Evolutionary conservation across 2,797 vertebrate species (phyloP), one percentile per base, ranked within the genome.

Genomic region (Enteromius fasciolatus): DNA sequence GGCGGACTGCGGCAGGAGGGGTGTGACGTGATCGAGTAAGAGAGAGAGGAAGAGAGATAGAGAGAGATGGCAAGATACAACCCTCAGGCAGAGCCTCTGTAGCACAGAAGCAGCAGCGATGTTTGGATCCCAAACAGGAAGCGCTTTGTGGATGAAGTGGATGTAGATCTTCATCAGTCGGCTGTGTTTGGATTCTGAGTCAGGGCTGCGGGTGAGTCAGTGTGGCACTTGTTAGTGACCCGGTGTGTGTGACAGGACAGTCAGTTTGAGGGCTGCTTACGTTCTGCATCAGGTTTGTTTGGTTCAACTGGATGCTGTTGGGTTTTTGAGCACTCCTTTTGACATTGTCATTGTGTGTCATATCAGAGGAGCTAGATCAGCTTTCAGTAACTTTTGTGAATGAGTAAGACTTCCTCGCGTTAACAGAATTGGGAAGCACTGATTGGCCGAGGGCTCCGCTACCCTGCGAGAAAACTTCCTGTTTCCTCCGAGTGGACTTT

Each of bases 151-250:
- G 5, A 25, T 72, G 11, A 33, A 57, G 54, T 63, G 63, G 36
- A 76, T 82, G 59, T 52, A 11, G 46, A 8, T 66, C 64, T 74
- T 66, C 48, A 67, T 41, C n/a, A 54, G 10, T 54, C 41, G 17
- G 11, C 31, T 52, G 31, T 44, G 72, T 50, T 75, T 59, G 66
- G 10, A 46, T 54, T 80, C 89, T 93, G 91, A 93, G 90, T 93
- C 94, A 94, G 92, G 89, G n/a, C 54, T 68, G 84, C 82, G 82
- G 85, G 25, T 91, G 90, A 92, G 85, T 93, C 91, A 91, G 85
- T 87, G 88, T 85, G 80, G 87, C 84, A 83, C 79, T 79, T 70
- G 79, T 74, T 69, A 85, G 82, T 68, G 82, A 67, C 54, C 76
- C 70, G 61, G 28, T 28, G 59, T 50, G 70, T 76, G 79, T 74